These are phyloP conservation scores for Aleiodes sp. DNA, from an alignment of 1,140 invertebrate species.

Conservation along the genomic window DNA sequence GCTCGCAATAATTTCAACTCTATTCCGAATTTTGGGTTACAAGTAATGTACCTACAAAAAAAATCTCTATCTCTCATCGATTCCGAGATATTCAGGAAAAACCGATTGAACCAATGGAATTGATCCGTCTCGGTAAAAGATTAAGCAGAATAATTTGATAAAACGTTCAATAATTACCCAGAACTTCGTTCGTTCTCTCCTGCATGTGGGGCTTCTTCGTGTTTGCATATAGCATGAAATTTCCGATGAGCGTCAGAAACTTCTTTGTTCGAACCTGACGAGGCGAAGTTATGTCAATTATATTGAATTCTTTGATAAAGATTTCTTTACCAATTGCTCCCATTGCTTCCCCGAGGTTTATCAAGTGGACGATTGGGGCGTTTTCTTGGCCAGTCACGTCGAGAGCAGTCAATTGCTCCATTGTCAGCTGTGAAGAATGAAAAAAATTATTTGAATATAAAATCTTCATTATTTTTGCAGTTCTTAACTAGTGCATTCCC, in stretches of 20 bases:
- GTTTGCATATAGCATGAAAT: constrained; percentile 48
- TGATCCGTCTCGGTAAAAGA: too few species aligned
- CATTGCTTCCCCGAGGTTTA: constrained; percentile 46
- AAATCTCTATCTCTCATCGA: too few species aligned
- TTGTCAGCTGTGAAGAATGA: constrained; percentile 40
- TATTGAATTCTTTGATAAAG: constrained; percentile 47
- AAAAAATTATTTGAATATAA: neutral
- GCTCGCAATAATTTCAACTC: too few species aligned
- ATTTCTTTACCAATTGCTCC: constrained; percentile 43
- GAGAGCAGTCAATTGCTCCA: constrained; percentile 40
- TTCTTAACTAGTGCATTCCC: too few species aligned
- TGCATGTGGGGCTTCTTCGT: constrained; percentile 41
- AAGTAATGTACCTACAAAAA: too few species aligned
- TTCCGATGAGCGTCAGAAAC: constrained; percentile 44
- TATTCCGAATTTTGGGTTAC: too few species aligned
- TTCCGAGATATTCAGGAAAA: too few species aligned
- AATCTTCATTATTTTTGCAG: neutral
- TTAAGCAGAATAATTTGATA: too few species aligned
- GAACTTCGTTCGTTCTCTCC: constrained; percentile 30
- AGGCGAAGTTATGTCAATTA: constrained; percentile 50
- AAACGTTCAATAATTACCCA: too few species aligned
- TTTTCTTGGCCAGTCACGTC: constrained; percentile 34
- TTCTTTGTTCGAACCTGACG: constrained; percentile 45
- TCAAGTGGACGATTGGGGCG: constrained; percentile 37
- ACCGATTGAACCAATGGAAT: too few species aligned